A percentile compares a stretch with the other conserved stretches of the same genome.
Evolutionary conservation across 2,888 invertebrate species (phyloP).

Genomic region (Monochamus alternatus): DNA sequence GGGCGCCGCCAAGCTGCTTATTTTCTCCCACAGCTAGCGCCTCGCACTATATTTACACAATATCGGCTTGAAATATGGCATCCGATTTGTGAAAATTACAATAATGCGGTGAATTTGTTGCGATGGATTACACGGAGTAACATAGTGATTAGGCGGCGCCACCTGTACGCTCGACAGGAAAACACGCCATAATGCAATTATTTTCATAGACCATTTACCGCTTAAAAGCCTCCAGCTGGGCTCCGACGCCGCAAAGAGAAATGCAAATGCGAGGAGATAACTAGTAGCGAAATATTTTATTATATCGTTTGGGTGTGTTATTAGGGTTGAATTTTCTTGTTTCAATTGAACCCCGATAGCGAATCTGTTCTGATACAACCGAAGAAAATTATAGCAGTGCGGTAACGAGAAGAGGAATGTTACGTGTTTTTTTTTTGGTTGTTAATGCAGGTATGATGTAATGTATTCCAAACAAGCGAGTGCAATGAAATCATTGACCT

Average conservation of each 20-base stretch:
- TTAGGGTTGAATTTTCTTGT: not conserved
- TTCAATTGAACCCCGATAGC: too few relatives aligned
- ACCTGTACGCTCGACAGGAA: conserved; percentile 1
- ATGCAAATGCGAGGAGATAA: not conserved
- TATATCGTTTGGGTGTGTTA: not conserved
- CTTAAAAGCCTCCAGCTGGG: conserved; percentile 38
- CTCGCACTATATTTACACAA: conserved; percentile 20
- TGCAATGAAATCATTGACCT: too few relatives aligned
- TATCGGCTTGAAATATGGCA: conserved; percentile 20
- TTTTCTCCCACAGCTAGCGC: too few relatives aligned
- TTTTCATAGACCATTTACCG: conserved; percentile 44
- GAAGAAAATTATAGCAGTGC: not conserved
- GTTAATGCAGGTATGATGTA: too few relatives aligned
- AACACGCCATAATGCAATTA: conserved; percentile 45
- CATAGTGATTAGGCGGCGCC: conserved; percentile 1
- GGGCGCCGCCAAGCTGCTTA: too few relatives aligned
- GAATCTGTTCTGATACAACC: not conserved
- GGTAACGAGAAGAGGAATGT: not conserved
- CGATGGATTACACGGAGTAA: conserved; percentile 9
- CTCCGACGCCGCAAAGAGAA: not conserved
- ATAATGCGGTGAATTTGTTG: conserved; percentile 16
- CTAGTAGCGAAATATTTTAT: conserved; percentile 10
- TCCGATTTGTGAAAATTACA: conserved; percentile 26
- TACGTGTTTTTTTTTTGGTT: too few relatives aligned
- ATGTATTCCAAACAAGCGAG: too few relatives aligned